phyloP scores from a whole-genome alignment of 2,113 vertebrate genomes.

The Alosa alosa region DNA sequence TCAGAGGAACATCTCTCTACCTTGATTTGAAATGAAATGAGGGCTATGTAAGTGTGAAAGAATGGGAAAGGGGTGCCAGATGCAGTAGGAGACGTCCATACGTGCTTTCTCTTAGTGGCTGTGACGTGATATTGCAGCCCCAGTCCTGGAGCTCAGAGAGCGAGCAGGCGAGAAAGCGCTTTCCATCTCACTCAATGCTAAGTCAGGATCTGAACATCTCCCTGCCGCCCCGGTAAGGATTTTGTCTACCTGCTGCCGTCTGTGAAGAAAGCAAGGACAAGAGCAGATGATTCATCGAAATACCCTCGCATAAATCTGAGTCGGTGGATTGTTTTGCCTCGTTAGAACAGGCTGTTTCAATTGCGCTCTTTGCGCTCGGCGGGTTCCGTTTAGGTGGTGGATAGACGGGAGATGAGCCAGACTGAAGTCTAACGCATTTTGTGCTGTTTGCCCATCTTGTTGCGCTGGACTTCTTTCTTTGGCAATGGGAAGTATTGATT shows the following conservation, averaged over 20 bases:
- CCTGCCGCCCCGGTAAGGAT: conserved; percentile 78
- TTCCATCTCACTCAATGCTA: conserved; percentile 70
- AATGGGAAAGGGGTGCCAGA: conserved; percentile 70
- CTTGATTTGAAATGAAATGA: conserved; percentile 61
- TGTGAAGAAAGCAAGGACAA: conserved; percentile 59
- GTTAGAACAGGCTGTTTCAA: conserved; percentile 50
- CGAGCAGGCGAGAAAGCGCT: conserved; percentile 50
- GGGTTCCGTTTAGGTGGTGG: conserved; percentile 50
- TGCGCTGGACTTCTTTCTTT: conserved; percentile 81
- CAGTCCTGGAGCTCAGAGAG: conserved; percentile 52
- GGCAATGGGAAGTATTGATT: conserved; percentile 90
- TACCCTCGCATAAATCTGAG: conserved; percentile 60
- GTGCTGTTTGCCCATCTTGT: conserved; percentile 71
- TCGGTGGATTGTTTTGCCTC: conserved; percentile 55
- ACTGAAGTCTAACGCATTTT: conserved; percentile 74
- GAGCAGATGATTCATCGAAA: conserved; percentile 58
- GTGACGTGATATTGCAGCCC: conserved; percentile 81
- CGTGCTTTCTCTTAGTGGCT: conserved; percentile 75
- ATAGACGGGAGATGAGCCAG: conserved; percentile 70
- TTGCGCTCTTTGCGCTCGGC: conserved; percentile 53
- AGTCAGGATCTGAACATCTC: conserved; percentile 74
- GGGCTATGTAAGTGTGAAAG: conserved; percentile 48
- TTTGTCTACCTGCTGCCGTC: conserved; percentile 59
- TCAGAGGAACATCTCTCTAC: conserved; percentile 63
- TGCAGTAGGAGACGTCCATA: conserved; percentile 72